These are phyloP conservation scores for Amphiura filiformis DNA, from an alignment of 35 echinoderm and acorn worm genomes.

Conservation along the genomic window DNA sequence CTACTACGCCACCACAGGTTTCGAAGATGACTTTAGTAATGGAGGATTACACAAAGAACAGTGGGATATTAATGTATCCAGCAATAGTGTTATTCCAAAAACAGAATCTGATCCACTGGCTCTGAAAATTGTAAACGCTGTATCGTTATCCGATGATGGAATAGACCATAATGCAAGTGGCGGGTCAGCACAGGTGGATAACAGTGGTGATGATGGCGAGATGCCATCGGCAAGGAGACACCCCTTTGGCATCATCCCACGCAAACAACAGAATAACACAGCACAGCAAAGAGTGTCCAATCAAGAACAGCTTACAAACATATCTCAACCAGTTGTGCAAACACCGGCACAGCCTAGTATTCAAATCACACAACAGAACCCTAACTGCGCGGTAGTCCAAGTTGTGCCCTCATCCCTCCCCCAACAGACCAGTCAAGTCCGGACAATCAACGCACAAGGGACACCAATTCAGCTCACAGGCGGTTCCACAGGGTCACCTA, in stretches of 20 bases:
- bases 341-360: not conserved
- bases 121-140: not conserved
- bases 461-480: not conserved
- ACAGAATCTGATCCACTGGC: too few relatives aligned
- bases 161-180: not conserved
- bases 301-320: not conserved
- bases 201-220: not conserved
- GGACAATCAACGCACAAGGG: not conserved
- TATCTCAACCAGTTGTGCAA: not conserved
- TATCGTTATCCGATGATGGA: not conserved
- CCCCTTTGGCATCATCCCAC: not conserved
- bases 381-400: not conserved
- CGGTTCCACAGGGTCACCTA: not conserved
- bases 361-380: not conserved
- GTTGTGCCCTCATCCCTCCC: not conserved
- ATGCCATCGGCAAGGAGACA: not conserved
- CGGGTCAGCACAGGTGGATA: not conserved
- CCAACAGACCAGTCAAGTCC: not conserved
- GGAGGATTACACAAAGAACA: not conserved
- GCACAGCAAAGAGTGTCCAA: not conserved
- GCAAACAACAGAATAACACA: not conserved
- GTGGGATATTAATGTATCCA: not conserved
- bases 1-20: slow-evolving; percentile 20
- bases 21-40: not conserved
- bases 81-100: not conserved